Evolutionary conservation across 2,113 vertebrate genomes (phyloP), one percentile per base, ranked within the genome.

Genomic region (Notothenia rossii): DNA sequence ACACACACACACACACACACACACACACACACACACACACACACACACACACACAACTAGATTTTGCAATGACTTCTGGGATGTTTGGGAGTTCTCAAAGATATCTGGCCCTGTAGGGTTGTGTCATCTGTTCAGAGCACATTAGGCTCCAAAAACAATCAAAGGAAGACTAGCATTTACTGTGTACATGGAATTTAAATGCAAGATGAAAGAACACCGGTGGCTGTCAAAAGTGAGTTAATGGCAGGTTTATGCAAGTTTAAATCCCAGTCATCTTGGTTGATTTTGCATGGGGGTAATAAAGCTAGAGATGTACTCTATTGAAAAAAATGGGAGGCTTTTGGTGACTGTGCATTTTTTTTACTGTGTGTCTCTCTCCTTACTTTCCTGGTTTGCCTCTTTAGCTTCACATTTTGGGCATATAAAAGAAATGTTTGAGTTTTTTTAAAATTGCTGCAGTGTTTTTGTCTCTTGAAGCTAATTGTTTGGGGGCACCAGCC

Each of bases 81-180:
- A 89, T 81, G 76, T 83, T 90, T 13, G 9, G 83, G 81, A 86
- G 84, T 73, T 84, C 81, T 72, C 79, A 89, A 85, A 90, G 88
- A 74, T 72, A 84, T 76, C 69, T 2, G 49, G 71, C 67, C 79
- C 82, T 56, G 65, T 71, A n/a, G 40, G 84, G 75, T 72, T 73
- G 79, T 79, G 88, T 88, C 90, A 85, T 83, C 82, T 81, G 83
- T 72, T 88, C 73, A 72, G 66, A 43, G 75, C 63, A 45, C 75
- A 43, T 85, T 49, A 82, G 66, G 83, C 61, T 48, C 50, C 13
- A 5, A 64, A 14, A 79, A 86, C 79, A 90, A 79, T 84, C 79
- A 81, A 83, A 85, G 61, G 70, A 58, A 67, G 74, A 75, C 48
- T 25, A 86, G 72, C n/a, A 1, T 65, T 82, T 53, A 18, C 60